phyloP scores from a whole-genome alignment of 1,140 invertebrate species.

The Parapsyche elsis region DNA sequence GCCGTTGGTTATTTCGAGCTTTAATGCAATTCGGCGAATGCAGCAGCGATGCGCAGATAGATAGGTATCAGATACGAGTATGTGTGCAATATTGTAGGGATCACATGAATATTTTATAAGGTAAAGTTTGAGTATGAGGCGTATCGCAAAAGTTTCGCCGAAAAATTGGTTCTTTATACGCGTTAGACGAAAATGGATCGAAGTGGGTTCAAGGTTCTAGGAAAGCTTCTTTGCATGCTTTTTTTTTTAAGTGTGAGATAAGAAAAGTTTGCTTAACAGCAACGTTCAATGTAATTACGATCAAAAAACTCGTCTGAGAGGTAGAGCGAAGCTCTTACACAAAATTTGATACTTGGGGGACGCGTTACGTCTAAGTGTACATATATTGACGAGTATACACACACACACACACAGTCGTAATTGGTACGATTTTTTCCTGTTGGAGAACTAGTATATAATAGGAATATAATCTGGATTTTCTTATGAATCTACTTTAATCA shows the following conservation, averaged over 20 bases:
- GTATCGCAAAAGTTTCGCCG: background rate
- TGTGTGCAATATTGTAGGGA: too few species aligned
- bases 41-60: too few species aligned
- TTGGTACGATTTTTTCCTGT: too few species aligned
- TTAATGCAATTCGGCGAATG: background rate
- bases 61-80: too few species aligned
- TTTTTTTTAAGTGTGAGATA: constrained; percentile 1
- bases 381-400: too few species aligned
- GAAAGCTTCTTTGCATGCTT: background rate
- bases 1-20: background rate
- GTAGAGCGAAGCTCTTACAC: background rate
- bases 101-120: too few species aligned
- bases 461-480: too few species aligned
- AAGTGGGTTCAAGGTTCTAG: constrained; percentile 20
- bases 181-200: constrained; percentile 23
- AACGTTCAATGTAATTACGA: constrained; percentile 13
- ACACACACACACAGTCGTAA: too few species aligned
- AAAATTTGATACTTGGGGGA: background rate
- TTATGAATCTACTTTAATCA: too few species aligned
- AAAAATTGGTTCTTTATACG: constrained; percentile 1
- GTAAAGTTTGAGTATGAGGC: background rate
- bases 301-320: constrained; percentile 6
- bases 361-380: too few species aligned
- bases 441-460: too few species aligned
- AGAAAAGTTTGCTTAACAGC: constrained; percentile 17